These are phyloP conservation scores for Eilema sororculum DNA, from an alignment of 2,888 invertebrate genomes.

Conservation along the genomic window DNA sequence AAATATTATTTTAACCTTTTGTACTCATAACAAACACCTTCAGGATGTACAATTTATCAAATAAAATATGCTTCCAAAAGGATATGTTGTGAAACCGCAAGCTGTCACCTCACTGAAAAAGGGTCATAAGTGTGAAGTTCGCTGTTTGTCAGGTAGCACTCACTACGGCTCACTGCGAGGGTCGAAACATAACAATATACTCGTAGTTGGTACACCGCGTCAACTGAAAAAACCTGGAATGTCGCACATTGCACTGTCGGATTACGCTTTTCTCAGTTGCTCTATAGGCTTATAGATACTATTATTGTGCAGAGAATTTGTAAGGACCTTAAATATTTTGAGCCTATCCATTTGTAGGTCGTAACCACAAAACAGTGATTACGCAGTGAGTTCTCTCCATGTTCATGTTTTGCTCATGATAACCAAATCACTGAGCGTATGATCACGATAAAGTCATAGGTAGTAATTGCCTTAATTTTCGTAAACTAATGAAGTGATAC, in stretches of 20 bases:
- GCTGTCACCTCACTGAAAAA: slow-evolving; percentile 8
- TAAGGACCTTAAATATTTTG: too few relatives aligned
- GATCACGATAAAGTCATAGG: too few relatives aligned
- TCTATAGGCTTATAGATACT: not conserved
- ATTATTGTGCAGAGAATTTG: not conserved
- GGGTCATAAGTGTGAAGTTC: not conserved
- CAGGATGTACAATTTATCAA: slow-evolving; percentile 2
- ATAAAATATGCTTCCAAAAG: slow-evolving; percentile 7
- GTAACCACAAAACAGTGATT: too few relatives aligned
- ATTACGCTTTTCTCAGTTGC: not conserved
- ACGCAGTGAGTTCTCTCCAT: too few relatives aligned
- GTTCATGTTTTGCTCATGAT: too few relatives aligned
- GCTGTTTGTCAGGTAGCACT: not conserved
- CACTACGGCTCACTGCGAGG: not conserved
- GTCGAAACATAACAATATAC: not conserved
- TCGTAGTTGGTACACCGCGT: not conserved
- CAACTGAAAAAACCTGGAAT: not conserved
- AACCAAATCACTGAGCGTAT: too few relatives aligned
- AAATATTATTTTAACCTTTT: not conserved
- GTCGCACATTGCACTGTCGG: not conserved
- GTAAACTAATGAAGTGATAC: too few relatives aligned
- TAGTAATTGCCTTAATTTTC: too few relatives aligned
- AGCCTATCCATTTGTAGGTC: too few relatives aligned
- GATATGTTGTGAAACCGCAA: not conserved
- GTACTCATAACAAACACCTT: not conserved